These are phyloP conservation scores for Melanotus villosus DNA, from an alignment of 2,888 invertebrate genomes.

Conservation along the genomic window DNA sequence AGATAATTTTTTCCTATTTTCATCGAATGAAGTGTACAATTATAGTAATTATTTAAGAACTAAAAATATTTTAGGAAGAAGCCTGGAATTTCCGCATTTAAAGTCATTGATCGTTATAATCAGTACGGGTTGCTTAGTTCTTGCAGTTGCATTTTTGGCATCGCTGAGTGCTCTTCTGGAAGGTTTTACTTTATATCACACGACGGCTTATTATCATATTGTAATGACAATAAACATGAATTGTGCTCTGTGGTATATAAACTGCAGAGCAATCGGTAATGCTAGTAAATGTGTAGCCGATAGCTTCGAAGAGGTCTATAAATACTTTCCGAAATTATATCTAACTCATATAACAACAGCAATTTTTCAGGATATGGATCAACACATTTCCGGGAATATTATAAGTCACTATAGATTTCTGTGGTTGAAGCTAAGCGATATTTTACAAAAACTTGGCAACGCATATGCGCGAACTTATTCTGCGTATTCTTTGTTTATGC, in stretches of 20 bases:
- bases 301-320: constrained; percentile 62
- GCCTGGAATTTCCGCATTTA: constrained; percentile 74
- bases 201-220: constrained; percentile 76
- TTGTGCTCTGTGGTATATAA: constrained; percentile 80
- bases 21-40: too few relatives aligned
- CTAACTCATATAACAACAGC: too few relatives aligned
- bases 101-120: constrained; percentile 75
- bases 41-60: neutral
- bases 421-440: constrained; percentile 78
- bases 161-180: constrained; percentile 75
- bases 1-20: too few relatives aligned
- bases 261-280: constrained; percentile 77
- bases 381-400: constrained; percentile 72
- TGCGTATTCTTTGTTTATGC: constrained; percentile 78
- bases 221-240: constrained; percentile 83
- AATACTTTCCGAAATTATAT: neutral
- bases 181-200: constrained; percentile 77
- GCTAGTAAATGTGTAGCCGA: constrained; percentile 68
- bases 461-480: constrained; percentile 79
- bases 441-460: constrained; percentile 77
- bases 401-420: constrained; percentile 75
- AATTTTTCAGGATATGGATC: constrained; percentile 72
- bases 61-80: constrained; percentile 69
- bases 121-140: constrained; percentile 74
- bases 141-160: constrained; percentile 74